Base-by-base conservation (phyloP, 1,140 invertebrate genomes). In the Artemia franciscana region DNA sequence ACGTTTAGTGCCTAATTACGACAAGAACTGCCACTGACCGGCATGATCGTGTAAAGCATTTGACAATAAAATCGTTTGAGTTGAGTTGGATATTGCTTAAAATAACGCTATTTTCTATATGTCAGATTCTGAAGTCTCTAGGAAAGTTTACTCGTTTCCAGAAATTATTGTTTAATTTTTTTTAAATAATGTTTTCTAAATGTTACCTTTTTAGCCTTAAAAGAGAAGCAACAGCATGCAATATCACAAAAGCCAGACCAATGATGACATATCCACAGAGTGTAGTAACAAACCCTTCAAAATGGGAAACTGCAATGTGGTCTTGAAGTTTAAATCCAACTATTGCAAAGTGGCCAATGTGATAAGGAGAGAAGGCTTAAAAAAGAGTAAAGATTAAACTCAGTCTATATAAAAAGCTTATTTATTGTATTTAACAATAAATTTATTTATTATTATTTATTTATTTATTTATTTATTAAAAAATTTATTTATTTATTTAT, bases 351-450 rank as follows among this genome's bases (percentile, higher is more conserved):
- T 87, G 82, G 2, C 95, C 94, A 74, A 97, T 89, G 68, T 94
- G 90, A 70, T 95, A 96, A 0, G 94, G 94, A 69, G 85, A 91
- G 70, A 94, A 97, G 30, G 94, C 95, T 79, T 88, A 83, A 68
- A 90, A 80, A 63, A 66, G 58, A 61, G 63, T 27, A 62, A 59
- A 61, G 7, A 62, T 27, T 12, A 24, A 60, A 18, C 27, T 61
- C 27, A 63, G 26, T 64, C 30, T 56, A 59, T 2, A 27, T 25
- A 0, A 24, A 62, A 60, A 30, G 24, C n/a, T 65, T 63, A 60
- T 7, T 56, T 25, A 59, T 58, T 2, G 57, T 24, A 27, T 26
- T 23, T 56, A 60, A 60, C 39, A 18, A 65, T 15, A 59, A 62
- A 63, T 27, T 1, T 63, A 59, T 63, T n/a, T n/a, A n/a, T n/a